Base-by-base conservation (phyloP, 2,113 vertebrate genomes). In the Fukomys damarensis region DNA sequence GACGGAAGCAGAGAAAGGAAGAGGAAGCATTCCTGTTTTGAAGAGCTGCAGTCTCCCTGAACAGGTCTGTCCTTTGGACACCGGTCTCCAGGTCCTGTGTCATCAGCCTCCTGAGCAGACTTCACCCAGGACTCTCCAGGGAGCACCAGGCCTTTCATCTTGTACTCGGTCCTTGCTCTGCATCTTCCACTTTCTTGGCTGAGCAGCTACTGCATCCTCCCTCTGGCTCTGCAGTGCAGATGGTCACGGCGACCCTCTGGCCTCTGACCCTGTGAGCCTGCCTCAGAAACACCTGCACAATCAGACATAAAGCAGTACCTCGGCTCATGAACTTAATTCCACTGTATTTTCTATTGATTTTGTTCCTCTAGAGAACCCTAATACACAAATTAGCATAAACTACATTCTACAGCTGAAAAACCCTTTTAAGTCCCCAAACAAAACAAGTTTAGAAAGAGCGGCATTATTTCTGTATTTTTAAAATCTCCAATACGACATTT, bases 381-480 rank as follows among this genome's bases (percentile, higher is more conserved):
- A 77, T 32, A 49, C 26, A 49, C 30, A 77, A 17, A 49, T 49
- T 46, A 80, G 90, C 61, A 79, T 43, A 56, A 70, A 82, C 16
- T 74, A 28, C 26, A 54, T 93, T 58, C 84, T 72, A 30, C 83
- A 79, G 41, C 83, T 46, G 46, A 30, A 72, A 94, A 95, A 92
- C 32, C 0, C 7, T 7, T 89, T 49, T 38, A 80, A 63, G 54
- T 68, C 38, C n/a, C 46, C 11, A 68, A 66, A 84, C 11, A 59
- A 46, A 91, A 56, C n/a, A 58, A 63, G 32, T 70, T 83, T 89
- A 91, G 68, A 76, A 94, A 83, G 43, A 41, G 24, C 56, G 32
- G 41, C 24, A 61, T 89, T 95, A 70, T 38, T 93, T 82, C 28
- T 76, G 9, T 83, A 65, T 66, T 74, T 95, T 68, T 90, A n/a